Evolutionary conservation across 2,797 vertebrate genomes (phyloP).

Genomic region (Crypturellus tataupa): DNA sequence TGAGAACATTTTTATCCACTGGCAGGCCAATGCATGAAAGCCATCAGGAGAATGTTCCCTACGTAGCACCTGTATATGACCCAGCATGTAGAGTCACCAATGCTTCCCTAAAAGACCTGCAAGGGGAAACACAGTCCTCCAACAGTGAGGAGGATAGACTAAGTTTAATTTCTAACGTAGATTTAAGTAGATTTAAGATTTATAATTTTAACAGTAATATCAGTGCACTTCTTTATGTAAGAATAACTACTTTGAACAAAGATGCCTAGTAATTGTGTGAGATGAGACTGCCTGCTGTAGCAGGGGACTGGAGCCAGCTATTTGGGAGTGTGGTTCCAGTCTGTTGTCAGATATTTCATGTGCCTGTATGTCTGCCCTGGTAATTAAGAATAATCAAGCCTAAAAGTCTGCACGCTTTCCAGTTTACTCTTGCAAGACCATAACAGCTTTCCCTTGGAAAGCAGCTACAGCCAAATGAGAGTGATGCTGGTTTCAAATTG

Average conservation of each 20-base stretch:
- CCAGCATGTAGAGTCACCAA: background rate
- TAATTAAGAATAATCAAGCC: constrained; percentile 16
- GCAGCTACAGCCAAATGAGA: constrained; percentile 16
- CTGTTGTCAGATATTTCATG: background rate
- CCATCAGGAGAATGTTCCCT: background rate
- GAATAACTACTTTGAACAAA: background rate
- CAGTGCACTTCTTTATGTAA: background rate
- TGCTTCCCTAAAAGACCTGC: fast-evolving
- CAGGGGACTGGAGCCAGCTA: background rate
- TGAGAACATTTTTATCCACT: background rate
- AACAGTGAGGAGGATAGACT: background rate
- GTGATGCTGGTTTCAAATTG: background rate
- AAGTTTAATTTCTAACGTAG: background rate
- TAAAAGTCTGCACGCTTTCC: background rate
- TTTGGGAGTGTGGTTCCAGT: background rate
- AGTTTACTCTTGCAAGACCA: background rate
- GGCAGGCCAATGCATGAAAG: background rate
- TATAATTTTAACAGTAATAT: background rate
- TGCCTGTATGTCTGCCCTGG: background rate
- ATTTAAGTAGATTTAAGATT: background rate
- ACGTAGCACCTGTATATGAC: no score
- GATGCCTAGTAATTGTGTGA: background rate
- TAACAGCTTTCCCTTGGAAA: background rate
- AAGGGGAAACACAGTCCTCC: background rate
- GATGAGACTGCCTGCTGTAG: background rate